A percentile compares a stretch with the other conserved stretches of the same genome.
phyloP scores from a whole-genome alignment of 2,888 invertebrate genomes.

The Ochlodes sylvanus region DNA sequence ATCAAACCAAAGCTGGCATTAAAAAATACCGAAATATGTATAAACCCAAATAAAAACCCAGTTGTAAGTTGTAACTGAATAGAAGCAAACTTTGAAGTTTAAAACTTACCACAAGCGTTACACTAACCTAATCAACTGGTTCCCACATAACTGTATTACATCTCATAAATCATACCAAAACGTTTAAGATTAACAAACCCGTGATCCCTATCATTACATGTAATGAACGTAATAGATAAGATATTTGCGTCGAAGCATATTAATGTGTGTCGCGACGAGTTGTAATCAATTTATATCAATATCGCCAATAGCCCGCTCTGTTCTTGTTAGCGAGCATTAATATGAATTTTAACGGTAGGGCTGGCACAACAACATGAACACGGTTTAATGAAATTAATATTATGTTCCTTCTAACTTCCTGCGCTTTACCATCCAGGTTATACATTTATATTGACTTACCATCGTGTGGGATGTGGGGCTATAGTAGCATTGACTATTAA shows the following conservation, averaged over 20 bases:
- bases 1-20: too few relatives aligned
- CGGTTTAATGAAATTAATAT: too few relatives aligned
- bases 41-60: too few relatives aligned
- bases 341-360: constrained; percentile 77
- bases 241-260: constrained; percentile 72
- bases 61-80: too few relatives aligned
- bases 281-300: constrained; percentile 84
- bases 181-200: constrained; percentile 58
- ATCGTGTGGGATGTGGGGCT: too few relatives aligned
- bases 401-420: too few relatives aligned
- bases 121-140: constrained; percentile 44
- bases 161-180: constrained; percentile 53
- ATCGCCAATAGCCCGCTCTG: constrained; percentile 75
- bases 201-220: constrained; percentile 64
- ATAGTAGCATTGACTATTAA: too few relatives aligned
- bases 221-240: constrained; percentile 73
- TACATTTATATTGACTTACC: too few relatives aligned
- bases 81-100: too few relatives aligned
- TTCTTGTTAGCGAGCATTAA: constrained; percentile 77
- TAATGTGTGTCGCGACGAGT: constrained; percentile 78
- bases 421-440: too few relatives aligned
- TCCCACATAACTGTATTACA: constrained; percentile 39
- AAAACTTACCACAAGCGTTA: constrained; percentile 20
- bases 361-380: constrained; percentile 46
- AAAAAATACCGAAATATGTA: too few relatives aligned